A percentile compares a stretch with the other conserved stretches of the same genome.
Evolutionary conservation across 1,140 invertebrate genomes (phyloP).

Genomic region (Bombus huntii): DNA sequence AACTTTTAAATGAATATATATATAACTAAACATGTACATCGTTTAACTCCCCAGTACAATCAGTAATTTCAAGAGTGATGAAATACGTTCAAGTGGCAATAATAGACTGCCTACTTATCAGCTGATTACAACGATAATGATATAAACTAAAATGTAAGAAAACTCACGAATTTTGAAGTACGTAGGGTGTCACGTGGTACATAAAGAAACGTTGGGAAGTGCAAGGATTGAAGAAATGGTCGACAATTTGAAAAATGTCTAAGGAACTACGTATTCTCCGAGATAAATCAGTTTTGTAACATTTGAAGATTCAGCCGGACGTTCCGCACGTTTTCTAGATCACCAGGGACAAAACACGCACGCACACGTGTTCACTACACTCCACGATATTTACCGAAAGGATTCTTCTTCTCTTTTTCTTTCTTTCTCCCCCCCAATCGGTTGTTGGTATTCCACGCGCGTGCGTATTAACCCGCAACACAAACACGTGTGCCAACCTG

Average conservation of each 20-base stretch:
- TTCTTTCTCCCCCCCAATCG: not conserved
- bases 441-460: not conserved
- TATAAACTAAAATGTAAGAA: not conserved
- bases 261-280: not conserved
- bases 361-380: slow-evolving; percentile 19
- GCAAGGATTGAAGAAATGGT: too few relatives aligned
- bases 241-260: not conserved
- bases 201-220: not conserved
- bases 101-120: not conserved
- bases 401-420: not conserved
- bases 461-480: too few relatives aligned
- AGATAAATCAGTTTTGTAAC: not conserved
- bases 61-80: fast-evolving
- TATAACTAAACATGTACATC: not conserved
- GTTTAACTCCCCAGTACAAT: not conserved
- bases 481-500: too few relatives aligned
- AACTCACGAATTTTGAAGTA: slow-evolving; percentile 29
- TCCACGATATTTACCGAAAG: not conserved
- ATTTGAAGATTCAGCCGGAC: not conserved
- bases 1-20: not conserved
- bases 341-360: slow-evolving; percentile 6
- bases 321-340: slow-evolving; percentile 32
- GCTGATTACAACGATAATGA: not conserved
- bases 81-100: not conserved
- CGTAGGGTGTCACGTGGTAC: too few relatives aligned